Evolutionary conservation across 2,888 invertebrate species (phyloP).

Genomic region (Tubiluchus corallicola): DNA sequence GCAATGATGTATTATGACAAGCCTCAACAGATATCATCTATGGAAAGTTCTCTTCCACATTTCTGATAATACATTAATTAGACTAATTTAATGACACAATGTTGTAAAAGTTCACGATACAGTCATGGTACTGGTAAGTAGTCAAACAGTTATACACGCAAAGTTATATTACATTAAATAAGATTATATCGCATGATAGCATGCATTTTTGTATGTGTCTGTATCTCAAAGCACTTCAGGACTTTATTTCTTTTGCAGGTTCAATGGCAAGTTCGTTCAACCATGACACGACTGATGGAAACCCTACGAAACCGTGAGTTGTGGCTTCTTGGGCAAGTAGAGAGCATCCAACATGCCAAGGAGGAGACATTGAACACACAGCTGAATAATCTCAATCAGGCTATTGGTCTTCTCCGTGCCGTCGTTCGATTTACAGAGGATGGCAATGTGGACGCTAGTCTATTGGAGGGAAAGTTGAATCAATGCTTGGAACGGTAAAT

Average conservation of each 20-base stretch:
- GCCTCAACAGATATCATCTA: too few relatives aligned
- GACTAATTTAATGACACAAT: too few relatives aligned
- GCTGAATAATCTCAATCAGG: not conserved
- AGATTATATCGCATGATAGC: too few relatives aligned
- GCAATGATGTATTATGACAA: too few relatives aligned
- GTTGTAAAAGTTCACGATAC: too few relatives aligned
- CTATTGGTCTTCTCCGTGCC: not conserved
- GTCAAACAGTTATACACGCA: too few relatives aligned
- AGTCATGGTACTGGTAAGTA: too few relatives aligned
- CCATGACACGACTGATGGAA: not conserved
- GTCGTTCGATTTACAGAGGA: slow-evolving; percentile 1
- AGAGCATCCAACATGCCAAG: not conserved
- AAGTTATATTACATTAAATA: too few relatives aligned
- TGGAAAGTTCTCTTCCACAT: too few relatives aligned
- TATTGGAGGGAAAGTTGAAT: not conserved
- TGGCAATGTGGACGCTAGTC: not conserved
- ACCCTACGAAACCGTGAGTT: not conserved
- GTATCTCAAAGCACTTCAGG: too few relatives aligned
- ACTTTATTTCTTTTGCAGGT: not conserved
- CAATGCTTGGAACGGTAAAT: slow-evolving; percentile 1
- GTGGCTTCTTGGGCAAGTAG: not conserved
- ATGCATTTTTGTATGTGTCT: too few relatives aligned
- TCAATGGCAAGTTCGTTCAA: not conserved
- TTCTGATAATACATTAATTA: too few relatives aligned
- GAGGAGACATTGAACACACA: not conserved